Evolutionary conservation across 2,113 vertebrate genomes (phyloP).

Genomic region (Sinocyclocheilus anophthalmus): DNA sequence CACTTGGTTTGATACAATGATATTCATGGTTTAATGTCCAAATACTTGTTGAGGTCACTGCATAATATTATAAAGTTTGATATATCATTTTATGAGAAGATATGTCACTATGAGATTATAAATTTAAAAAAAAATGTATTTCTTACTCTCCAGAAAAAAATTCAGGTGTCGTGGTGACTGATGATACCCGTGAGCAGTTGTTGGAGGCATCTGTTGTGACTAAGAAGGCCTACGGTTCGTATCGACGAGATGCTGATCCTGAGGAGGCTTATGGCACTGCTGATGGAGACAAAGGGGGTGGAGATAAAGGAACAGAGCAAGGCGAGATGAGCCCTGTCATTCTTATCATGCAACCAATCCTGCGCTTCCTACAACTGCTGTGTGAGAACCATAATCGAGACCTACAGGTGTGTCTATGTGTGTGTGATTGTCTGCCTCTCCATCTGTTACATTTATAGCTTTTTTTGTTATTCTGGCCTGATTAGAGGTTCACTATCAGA

Average conservation of each 20-base stretch:
- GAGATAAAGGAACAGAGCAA: slow-evolving; percentile 90
- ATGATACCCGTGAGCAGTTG: slow-evolving; percentile 92
- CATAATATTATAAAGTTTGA: background rate
- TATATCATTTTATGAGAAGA: background rate
- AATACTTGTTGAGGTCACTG: background rate
- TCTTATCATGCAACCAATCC: slow-evolving; percentile 96
- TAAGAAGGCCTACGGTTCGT: slow-evolving; percentile 89
- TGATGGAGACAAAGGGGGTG: slow-evolving; percentile 78
- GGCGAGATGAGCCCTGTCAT: slow-evolving; percentile 96
- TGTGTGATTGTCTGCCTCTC: slow-evolving; percentile 27
- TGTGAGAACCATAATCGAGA: slow-evolving; percentile 97
- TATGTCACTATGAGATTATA: background rate
- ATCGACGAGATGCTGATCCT: slow-evolving; percentile 89
- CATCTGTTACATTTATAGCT: background rate
- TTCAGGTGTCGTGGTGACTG: slow-evolving; percentile 82
- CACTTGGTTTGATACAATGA: background rate
- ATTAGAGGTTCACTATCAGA: background rate
- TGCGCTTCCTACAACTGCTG: slow-evolving; percentile 93
- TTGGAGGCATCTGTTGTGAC: slow-evolving; percentile 91
- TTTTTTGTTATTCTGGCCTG: background rate
- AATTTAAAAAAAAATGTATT: background rate
- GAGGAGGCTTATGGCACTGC: slow-evolving; percentile 85
- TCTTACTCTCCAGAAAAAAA: slow-evolving; percentile 77
- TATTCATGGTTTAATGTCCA: background rate
- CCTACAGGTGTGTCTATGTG: slow-evolving; percentile 81